Base-by-base conservation (phyloP, 2,113 vertebrate genomes). In the Rhinopomastus cyanomelas region DNA sequence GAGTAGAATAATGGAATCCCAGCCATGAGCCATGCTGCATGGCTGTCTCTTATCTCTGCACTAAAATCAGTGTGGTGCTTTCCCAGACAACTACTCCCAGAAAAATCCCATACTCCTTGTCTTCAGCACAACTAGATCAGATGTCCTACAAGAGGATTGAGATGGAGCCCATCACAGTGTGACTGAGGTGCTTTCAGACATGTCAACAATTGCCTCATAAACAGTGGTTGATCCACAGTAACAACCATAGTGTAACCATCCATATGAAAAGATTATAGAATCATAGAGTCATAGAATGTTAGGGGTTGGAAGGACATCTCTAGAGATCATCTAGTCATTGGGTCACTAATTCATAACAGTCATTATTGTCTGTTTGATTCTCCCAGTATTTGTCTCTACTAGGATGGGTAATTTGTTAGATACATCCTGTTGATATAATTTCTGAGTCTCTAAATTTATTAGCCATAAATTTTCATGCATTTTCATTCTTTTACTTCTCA, bases 331-430 rank as follows among this genome's bases (percentile, higher is more conserved):
- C n/a, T n/a, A n/a, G 39, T 42, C 39, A 42, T 42, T 67, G 19
- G 10, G 39, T 81, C 29, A 37, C 19, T 85, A 66, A 34, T 1
- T 51, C 77, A 3, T 32, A 71, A 44, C 21, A 74, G 18, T 9
- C 17, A 87, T 42, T 42, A 42, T 42, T 42, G 39, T 42, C 39
- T 42, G 39, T 12, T 20, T 76, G 9, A 37, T 21, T 3, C 8
- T 3, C 9, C 11, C 6, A 2, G 0, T 17, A 16, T 37, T 46
- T 48, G 48, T 59, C 12, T 30, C 26, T 39, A 4, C 4, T 3
- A 14, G 32, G 21, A 44, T 23, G 11, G 15, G 19, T 74, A 30
- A 5, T 87, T n/a, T 80, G 4, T 68, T 59, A 60, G 44, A 37
- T 14, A 14, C 25, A 32, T 10, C 6, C 11, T 77, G 48, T n/a